A percentile compares a stretch with the other conserved stretches of the same genome.
phyloP scores from a whole-genome alignment of 2,888 invertebrate species.

The Pyrrhosoma nymphula region DNA sequence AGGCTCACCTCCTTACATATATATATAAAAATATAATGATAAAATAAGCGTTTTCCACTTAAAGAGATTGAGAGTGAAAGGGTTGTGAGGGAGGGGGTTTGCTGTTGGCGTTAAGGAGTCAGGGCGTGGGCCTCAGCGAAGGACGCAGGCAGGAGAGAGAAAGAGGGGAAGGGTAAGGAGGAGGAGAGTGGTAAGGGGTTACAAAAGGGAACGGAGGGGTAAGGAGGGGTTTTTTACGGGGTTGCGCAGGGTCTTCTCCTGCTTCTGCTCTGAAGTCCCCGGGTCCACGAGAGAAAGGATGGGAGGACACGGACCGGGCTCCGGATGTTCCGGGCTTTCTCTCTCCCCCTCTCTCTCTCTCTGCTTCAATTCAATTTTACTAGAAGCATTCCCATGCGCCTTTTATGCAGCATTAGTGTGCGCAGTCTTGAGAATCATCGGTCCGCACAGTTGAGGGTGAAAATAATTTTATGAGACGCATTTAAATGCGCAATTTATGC shows the following conservation, averaged over 20 bases:
- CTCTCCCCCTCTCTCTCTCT: no score
- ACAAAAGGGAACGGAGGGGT: not conserved
- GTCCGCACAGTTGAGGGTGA: no score
- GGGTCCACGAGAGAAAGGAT: not conserved
- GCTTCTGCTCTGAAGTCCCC: not conserved
- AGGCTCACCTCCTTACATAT: not conserved
- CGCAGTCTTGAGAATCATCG: no score
- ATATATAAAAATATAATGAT: not conserved
- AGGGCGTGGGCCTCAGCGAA: not conserved
- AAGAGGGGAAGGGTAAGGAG: not conserved
- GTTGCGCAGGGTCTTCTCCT: not conserved
- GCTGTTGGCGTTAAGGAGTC: not conserved
- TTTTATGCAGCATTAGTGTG: no score
- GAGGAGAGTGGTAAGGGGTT: not conserved
- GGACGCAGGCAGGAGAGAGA: not conserved
- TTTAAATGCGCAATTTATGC: no score
- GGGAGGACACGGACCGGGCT: not conserved
- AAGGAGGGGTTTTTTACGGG: not conserved
- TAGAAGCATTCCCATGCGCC: no score
- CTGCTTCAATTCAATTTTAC: no score
- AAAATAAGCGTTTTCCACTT: constrained; percentile 9
- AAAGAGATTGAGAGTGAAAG: constrained; percentile 36
- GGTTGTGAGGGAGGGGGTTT: no score
- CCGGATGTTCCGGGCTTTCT: no score
- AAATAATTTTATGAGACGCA: no score